Evolutionary conservation across 2,888 invertebrate species (phyloP).

Genomic region (Odontomyia ornata): DNA sequence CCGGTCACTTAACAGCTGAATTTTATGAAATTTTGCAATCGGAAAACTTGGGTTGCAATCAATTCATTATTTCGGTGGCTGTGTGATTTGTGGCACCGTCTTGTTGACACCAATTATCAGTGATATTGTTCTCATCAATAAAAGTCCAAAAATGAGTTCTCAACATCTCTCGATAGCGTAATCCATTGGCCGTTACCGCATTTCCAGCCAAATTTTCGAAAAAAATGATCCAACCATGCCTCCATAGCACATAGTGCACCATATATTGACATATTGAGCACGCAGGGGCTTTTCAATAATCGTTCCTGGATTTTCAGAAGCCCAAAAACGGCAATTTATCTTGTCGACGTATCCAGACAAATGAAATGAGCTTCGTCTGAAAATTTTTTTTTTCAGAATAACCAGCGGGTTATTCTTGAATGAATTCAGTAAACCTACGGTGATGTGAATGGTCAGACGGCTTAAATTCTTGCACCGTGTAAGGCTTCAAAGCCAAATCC

Average conservation of each 20-base stretch:
- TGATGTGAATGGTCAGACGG: slow-evolving; percentile 50
- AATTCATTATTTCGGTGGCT: too few relatives aligned
- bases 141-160: neutral
- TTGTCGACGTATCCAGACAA: too few relatives aligned
- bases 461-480: slow-evolving; percentile 50
- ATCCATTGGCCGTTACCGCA: neutral
- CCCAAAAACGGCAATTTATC: too few relatives aligned
- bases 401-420: slow-evolving; percentile 35
- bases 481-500: slow-evolving; percentile 33
- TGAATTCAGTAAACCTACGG: slow-evolving; percentile 45
- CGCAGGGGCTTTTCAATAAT: too few relatives aligned
- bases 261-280: neutral
- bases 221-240: too few relatives aligned
- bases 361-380: slow-evolving; percentile 4
- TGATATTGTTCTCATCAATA: neutral
- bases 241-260: neutral
- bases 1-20: too few relatives aligned
- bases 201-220: too few relatives aligned
- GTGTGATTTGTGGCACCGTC: neutral
- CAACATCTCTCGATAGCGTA: neutral
- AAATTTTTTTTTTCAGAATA: neutral
- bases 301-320: too few relatives aligned
- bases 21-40: too few relatives aligned
- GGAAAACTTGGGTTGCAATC: too few relatives aligned
- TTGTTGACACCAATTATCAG: neutral